phyloP scores from a whole-genome alignment of 2,113 vertebrate species.

The Leptocoma aspasia region DNA sequence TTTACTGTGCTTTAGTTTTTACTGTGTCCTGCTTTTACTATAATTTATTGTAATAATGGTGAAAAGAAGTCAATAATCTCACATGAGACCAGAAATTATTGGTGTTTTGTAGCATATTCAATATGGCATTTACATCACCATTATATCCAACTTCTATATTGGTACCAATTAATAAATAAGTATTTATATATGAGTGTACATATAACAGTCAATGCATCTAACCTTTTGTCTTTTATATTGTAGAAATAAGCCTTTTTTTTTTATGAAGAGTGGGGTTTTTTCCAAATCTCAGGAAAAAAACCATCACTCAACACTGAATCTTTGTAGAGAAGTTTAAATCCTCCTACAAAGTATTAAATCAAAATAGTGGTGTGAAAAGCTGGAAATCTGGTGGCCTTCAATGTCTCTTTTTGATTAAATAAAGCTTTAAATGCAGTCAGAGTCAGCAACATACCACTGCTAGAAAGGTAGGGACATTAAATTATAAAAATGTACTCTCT shows the following conservation, averaged over 20 bases:
- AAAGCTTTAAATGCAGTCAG: neutral
- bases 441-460: neutral
- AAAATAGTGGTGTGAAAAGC: neutral
- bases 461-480: neutral
- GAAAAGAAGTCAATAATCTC: neutral
- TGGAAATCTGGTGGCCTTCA: neutral
- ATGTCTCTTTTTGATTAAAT: neutral
- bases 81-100: neutral
- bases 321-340: neutral
- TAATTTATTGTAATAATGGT: neutral
- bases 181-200: neutral
- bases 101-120: neutral
- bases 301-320: neutral
- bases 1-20: too few relatives aligned
- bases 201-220: neutral
- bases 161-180: neutral
- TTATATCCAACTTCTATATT: neutral
- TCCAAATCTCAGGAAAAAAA: neutral
- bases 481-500: neutral
- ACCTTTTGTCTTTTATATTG: neutral
- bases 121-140: neutral
- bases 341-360: neutral
- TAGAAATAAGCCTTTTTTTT: neutral
- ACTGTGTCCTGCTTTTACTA: neutral
- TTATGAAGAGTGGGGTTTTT: accelerated